Evolutionary conservation across 2,113 vertebrate species (phyloP).

Genomic region (Oreochromis spilurus): DNA sequence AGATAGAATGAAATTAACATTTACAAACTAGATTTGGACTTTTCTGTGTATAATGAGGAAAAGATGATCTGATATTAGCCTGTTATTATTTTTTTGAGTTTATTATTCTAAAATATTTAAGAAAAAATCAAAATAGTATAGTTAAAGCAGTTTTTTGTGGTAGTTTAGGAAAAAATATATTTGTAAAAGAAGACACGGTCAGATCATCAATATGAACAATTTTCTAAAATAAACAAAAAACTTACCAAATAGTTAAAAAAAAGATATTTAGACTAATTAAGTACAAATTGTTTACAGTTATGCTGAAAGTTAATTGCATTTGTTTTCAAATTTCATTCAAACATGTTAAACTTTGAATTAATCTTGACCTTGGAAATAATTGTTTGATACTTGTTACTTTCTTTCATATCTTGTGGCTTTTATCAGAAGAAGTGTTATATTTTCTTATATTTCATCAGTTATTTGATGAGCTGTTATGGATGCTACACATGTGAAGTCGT

Average conservation of each 20-base stretch:
- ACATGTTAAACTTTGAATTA: neutral
- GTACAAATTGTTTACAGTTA: neutral
- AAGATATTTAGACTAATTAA: neutral
- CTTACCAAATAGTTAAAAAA: neutral
- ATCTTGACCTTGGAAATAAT: neutral
- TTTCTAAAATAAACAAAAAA: accelerated
- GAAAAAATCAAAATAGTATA: neutral
- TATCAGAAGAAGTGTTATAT: neutral
- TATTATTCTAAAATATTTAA: neutral
- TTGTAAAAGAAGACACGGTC: neutral
- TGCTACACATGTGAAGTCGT: neutral
- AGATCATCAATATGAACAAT: neutral
- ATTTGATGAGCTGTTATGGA: neutral
- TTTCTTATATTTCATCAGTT: neutral
- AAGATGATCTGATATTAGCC: neutral
- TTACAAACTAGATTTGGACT: neutral
- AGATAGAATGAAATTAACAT: neutral
- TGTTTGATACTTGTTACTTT: neutral
- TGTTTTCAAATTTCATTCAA: neutral
- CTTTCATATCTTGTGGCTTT: neutral
- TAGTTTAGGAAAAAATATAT: neutral
- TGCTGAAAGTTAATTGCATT: neutral
- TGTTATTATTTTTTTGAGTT: neutral
- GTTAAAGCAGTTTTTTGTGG: neutral
- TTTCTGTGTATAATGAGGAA: neutral